Percentiles rank a stretch among this genome's conserved stretches.
Evolutionary conservation across 2,797 vertebrate genomes (phyloP).

Genomic region (Alfaro cultratus): DNA sequence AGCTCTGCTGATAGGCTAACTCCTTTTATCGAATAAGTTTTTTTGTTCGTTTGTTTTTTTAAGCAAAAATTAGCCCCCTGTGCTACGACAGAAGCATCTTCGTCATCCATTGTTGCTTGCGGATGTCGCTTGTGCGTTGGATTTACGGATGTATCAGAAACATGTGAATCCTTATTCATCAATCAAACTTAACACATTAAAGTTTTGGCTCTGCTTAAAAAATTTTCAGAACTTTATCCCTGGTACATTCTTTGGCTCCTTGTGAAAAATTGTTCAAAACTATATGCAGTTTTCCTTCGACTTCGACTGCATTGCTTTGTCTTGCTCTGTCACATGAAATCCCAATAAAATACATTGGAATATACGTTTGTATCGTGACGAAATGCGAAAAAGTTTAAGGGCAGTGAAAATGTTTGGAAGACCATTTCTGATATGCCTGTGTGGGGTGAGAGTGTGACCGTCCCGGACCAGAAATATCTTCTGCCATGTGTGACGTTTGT

Average conservation of each 20-base stretch:
- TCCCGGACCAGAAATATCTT: slow-evolving; percentile 12
- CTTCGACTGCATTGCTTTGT: neutral
- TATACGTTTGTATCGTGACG: neutral
- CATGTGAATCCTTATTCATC: neutral
- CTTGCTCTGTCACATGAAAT: neutral
- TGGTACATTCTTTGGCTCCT: neutral
- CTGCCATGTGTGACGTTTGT: neutral
- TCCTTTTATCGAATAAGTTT: neutral
- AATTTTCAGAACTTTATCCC: neutral
- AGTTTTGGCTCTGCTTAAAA: neutral
- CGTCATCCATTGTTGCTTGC: neutral
- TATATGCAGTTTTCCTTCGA: neutral
- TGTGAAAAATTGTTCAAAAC: neutral
- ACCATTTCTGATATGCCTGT: neutral
- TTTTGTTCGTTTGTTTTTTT: neutral
- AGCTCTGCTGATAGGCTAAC: neutral
- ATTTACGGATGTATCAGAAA: neutral
- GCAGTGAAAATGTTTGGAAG: neutral
- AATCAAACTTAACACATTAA: too few species aligned
- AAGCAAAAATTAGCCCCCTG: neutral
- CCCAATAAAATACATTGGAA: neutral
- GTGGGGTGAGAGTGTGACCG: slow-evolving; percentile 16
- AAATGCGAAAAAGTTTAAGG: neutral
- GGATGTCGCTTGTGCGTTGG: neutral
- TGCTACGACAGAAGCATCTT: neutral